Base-by-base conservation (phyloP, 2,113 vertebrate species). In the Spheniscus mendiculus region DNA sequence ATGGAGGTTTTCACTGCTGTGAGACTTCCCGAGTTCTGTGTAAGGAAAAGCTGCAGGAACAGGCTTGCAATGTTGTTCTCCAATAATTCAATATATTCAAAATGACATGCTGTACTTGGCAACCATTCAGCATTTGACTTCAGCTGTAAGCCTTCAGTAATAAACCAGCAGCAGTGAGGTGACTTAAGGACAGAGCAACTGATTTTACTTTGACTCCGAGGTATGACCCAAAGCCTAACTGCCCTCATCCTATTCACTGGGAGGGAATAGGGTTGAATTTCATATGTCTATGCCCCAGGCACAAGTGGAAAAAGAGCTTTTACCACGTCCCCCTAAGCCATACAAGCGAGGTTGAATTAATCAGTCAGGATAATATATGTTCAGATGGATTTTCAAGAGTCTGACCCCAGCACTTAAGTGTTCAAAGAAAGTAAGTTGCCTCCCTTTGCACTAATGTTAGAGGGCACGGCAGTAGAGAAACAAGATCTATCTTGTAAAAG, bases 31-130 rank as follows among this genome's bases (percentile, higher is more conserved):
- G 2, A 59, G 49, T 49, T 95, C 81, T 93, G 32, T 92, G 49
- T 56, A 38, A 93, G 83, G 45, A 96, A 83, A 81, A 86, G 58
- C 52, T 96, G 76, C 93, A 96, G 91, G 91, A 97, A 77, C 34
- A 80, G 85, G 83, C 91, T 95, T 97, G 91, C 79, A 96, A 38
- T 25, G 52, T 69, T 89, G 73, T 53, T 93, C 83, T 93, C 30
- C 83, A 47, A 82, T 70, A 93, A 96, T 94, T 95, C 92, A 69
- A 30, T 77, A 80, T 80, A 96, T 91, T 94, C 53, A 92, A 91
- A 96, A 97, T 96, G 70, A 94, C 87, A 96, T 45, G 83, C 77
- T 91, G 92, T 92, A 89, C 82, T 78, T 96, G 95, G 96, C 97
- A 93, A 63, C 25, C 26, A 38, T 78, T 96, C 94, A 95, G 69